Percentiles rank a stretch among this genome's conserved stretches.
phyloP scores from a whole-genome alignment of 1,140 invertebrate genomes.

The Limonius californicus region DNA sequence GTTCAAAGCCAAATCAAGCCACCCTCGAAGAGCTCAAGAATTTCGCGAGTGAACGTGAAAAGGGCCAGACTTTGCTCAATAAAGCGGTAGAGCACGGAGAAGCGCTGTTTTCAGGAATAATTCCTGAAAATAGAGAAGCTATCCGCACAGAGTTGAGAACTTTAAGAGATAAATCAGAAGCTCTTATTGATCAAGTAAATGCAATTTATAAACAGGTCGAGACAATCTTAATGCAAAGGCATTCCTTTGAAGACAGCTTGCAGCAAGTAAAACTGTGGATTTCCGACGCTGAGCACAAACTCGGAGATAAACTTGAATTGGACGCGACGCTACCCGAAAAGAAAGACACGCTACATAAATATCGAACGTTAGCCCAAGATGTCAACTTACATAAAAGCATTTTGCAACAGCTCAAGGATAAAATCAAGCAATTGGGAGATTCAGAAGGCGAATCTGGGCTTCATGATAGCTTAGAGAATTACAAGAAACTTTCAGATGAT shows the following conservation, averaged over 20 bases:
- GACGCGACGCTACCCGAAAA: constrained; percentile 78
- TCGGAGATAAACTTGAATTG: constrained; percentile 63
- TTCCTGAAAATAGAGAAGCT: constrained; percentile 77
- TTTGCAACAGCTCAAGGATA: constrained; percentile 71
- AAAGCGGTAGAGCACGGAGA: constrained; percentile 82
- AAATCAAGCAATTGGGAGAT: constrained; percentile 68
- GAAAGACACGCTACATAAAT: constrained; percentile 74
- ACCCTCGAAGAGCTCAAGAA: constrained; percentile 72
- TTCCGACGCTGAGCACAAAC: constrained; percentile 65
- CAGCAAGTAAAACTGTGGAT: constrained; percentile 80
- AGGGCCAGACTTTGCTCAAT: constrained; percentile 73
- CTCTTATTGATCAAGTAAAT: constrained; percentile 78
- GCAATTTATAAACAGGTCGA: constrained; percentile 82
- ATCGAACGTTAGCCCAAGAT: constrained; percentile 75
- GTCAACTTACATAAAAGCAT: constrained; percentile 75
- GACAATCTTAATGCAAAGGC: constrained; percentile 78
- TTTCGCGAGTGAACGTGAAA: constrained; percentile 70
- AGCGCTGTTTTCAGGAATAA: constrained; percentile 80
- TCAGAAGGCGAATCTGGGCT: constrained; percentile 69
- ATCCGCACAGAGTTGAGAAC: constrained; percentile 78
- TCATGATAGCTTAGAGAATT: constrained; percentile 63
- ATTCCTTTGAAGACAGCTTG: constrained; percentile 87
- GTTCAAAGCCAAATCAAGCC: constrained; percentile 63
- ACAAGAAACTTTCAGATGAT: constrained; percentile 63
- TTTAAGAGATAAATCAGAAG: constrained; percentile 79